Base-by-base conservation (phyloP, 1,140 invertebrate species). In the Tetraneura akinire region DNA sequence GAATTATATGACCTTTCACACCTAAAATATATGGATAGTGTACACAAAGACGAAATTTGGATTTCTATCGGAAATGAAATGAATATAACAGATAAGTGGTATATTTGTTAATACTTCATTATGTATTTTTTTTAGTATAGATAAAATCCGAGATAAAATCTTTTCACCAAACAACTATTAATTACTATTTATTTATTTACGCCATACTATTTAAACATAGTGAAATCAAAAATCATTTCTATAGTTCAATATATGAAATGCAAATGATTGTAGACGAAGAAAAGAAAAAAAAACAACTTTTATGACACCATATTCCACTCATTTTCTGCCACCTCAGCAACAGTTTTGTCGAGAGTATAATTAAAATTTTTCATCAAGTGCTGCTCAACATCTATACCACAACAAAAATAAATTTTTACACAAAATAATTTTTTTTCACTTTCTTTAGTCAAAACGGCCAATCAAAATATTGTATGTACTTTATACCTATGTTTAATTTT, bases 281-380 rank as follows among this genome's bases (percentile, higher is more conserved):
- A 66, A 66, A 66, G 64, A 66, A 66, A 66, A n/a, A n/a, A 64
- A 66, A 66, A 66, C 64, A 66, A 21, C 64, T 66, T 66, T 66
- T 66, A 66, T 66, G n/a, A 45, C 64, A 45, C 64, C 64, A 66
- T 66, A 66, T 66, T 32, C 32, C 32, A 66, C 18, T 37, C 32
- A 42, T 1, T 66, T 45, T 2, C 11, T 66, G 14, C 37, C 60
- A 64, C 9, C 60, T 62, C 29, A 62, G 29, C 29, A 62, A 62
- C 60, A 62, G 60, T 37, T 62, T 62, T 9, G 26, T 62, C 60
- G 60, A 62, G 60, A 62, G 29, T 62, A 10, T 62, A 62, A 62
- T 62, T 29, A 62, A 62, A 62, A 32, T 18, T 9, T 29, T 37
- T 64, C 60, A 64, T 18, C 60, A 37, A 64, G 60, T 64, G 29